Evolutionary conservation across 1,140 invertebrate species (phyloP), one percentile per base, ranked within the genome.

Genomic region (Drosophila trapezifrons): DNA sequence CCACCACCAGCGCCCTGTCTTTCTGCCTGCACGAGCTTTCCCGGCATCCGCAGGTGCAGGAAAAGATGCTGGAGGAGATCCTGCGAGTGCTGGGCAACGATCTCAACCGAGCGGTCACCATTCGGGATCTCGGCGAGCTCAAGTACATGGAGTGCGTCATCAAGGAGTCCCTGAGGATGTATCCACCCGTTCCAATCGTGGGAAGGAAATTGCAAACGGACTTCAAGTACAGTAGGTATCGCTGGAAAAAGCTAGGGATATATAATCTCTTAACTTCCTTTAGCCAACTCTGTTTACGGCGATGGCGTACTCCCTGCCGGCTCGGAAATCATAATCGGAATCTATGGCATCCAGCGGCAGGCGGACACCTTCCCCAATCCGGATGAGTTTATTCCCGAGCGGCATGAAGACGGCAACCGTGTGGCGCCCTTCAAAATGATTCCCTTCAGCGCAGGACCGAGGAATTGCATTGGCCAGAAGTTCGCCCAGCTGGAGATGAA

Each of bases 391-490:
- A 91, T 95, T 84, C 95, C 96, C 0, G 95, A 96, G 17, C 92
- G 95, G 42, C 95, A 96, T 84, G 58, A 80, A 65, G 35, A 92
- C 64, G 45, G 74, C 1, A 63, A 82, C 18, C 80, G 81, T n/a
- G 76, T 92, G 15, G 91, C 93, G 22, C 93, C 93, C 18, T 95
- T 92, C 69, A 90, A 93, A 3, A 95, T 94, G 78, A 92, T 96
- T n/a, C 95, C 95, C 4, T 96, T 96, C 72, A 95, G 95, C 77
- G 95, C 94, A 7, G 95, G 95, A 12, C 93, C 93, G 1, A 92
- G 95, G 49, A 96, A 96, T 80, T 96, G 96, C 77, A 95, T 96
- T 27, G 95, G 95, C 1, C 90, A 91, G n/a, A n/a, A n/a, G n/a
- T n/a, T n/a, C n/a, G n/a, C n/a, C n/a, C n/a, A n/a, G n/a, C n/a